Evolutionary conservation across 2,797 vertebrate species (phyloP).

Genomic region (Pangasius larnaudii): DNA sequence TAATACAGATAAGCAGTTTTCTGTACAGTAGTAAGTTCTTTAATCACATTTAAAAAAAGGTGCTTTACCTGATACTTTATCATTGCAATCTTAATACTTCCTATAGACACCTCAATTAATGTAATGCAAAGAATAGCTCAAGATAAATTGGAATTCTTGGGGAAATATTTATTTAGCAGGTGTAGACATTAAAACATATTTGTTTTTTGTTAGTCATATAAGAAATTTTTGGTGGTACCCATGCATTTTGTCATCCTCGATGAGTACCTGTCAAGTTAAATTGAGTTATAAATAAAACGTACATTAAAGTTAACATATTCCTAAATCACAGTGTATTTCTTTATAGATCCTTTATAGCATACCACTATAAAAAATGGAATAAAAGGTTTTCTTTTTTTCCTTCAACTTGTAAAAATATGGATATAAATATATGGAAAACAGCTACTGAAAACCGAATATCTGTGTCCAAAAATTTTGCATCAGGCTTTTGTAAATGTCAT

Average conservation of each 20-base stretch:
- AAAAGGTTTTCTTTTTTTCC: not conserved
- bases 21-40: slow-evolving; percentile 48
- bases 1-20: slow-evolving; percentile 66
- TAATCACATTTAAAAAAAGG: slow-evolving; percentile 22
- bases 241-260: not conserved
- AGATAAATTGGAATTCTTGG: slow-evolving; percentile 27
- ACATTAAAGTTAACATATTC: slow-evolving; percentile 2
- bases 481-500: not conserved
- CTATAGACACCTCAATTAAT: slow-evolving; percentile 44
- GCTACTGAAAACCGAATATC: not conserved
- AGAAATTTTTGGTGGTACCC: not conserved
- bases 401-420: not conserved
- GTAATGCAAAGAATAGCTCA: slow-evolving; percentile 40
- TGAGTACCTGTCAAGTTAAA: not conserved
- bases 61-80: not conserved
- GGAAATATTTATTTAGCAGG: slow-evolving; percentile 36
- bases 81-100: slow-evolving; percentile 59
- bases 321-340: not conserved
- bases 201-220: not conserved
- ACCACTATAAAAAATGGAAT: not conserved
- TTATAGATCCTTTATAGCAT: not conserved
- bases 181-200: not conserved
- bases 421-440: too few relatives aligned
- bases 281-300: not conserved
- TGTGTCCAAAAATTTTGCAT: not conserved